Conservation (phyloP, 2,113 vertebrate species). For the Dipodomys spectabilis region DNA sequence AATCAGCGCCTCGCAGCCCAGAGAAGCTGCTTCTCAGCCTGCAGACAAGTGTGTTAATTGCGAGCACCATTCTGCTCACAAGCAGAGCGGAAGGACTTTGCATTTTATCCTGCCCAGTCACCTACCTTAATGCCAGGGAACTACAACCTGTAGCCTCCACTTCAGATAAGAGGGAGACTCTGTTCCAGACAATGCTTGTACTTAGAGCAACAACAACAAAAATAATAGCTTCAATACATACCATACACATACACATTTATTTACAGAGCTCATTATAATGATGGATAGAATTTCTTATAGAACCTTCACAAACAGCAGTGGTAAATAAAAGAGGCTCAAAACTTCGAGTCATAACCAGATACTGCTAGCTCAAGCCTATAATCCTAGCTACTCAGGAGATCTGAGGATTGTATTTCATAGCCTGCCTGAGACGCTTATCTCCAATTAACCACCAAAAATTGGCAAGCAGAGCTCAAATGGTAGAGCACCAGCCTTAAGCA, state of each 20-base stretch:
- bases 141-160: neutral
- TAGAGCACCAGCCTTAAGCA: too few relatives aligned
- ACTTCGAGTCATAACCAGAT: neutral
- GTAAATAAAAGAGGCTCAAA: neutral
- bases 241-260: neutral
- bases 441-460: too few relatives aligned
- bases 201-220: neutral
- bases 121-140: neutral
- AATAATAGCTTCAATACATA: neutral
- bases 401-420: too few relatives aligned
- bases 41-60: conserved; percentile 67
- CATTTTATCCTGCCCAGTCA: neutral
- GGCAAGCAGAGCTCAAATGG: too few relatives aligned
- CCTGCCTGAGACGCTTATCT: too few relatives aligned
- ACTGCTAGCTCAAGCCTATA: too few relatives aligned
- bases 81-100: conserved; percentile 46
- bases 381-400: too few relatives aligned
- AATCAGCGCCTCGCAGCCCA: conserved; percentile 54
- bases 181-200: neutral
- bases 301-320: neutral
- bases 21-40: conserved; percentile 28
- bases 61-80: neutral
- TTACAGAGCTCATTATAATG: neutral
- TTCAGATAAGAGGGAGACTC: neutral
- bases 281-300: neutral